Evolutionary conservation across 2,113 vertebrate genomes (phyloP).

Genomic region (Procavia capensis): DNA sequence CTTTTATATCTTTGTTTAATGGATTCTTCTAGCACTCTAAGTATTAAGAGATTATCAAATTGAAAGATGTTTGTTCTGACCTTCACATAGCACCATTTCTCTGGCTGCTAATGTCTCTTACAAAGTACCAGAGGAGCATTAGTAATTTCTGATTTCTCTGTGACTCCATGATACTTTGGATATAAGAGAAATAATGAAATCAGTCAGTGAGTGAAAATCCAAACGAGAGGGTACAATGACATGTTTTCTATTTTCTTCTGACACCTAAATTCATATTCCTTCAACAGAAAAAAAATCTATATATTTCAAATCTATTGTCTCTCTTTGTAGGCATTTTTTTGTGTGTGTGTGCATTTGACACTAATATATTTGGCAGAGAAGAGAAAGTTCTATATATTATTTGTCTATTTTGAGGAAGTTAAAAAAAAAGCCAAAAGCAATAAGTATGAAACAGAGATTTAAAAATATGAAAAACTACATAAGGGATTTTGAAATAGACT

Average conservation of each 20-base stretch:
- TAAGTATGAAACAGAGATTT: not conserved
- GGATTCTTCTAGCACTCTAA: conserved; percentile 64
- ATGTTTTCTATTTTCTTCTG: conserved; percentile 43
- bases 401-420: not conserved
- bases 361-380: not conserved
- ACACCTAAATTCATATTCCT: not conserved
- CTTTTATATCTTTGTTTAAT: conserved; percentile 77
- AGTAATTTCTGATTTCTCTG: conserved; percentile 52
- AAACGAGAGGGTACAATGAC: conserved; percentile 35
- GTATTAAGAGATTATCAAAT: conserved; percentile 78
- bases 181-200: conserved; percentile 50
- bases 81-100: conserved; percentile 69
- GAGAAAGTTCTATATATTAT: not conserved
- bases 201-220: not conserved
- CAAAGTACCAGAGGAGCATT: conserved; percentile 42
- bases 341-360: not conserved
- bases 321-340: not conserved
- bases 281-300: not conserved
- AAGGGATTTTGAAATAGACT: not conserved
- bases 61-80: conserved; percentile 80
- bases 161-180: conserved; percentile 7
- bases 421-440: not conserved
- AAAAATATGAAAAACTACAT: not conserved
- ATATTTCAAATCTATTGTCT: not conserved
- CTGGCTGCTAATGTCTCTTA: conserved; percentile 44